phyloP scores from a whole-genome alignment of 2,888 invertebrate species.

The Parnassius orleans region DNA sequence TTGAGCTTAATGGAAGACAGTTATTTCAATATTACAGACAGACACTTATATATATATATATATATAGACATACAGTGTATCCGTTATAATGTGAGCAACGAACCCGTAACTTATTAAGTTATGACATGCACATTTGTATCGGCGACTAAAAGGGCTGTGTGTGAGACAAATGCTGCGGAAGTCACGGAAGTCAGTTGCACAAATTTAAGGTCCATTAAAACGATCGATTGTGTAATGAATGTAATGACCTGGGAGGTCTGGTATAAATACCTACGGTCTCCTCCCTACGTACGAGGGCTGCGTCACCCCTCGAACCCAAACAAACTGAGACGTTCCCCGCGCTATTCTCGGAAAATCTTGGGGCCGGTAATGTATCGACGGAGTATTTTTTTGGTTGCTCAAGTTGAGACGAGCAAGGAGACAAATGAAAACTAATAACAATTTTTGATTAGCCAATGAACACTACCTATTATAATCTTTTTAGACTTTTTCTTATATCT shows the following conservation, averaged over 20 bases:
- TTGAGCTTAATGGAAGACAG: too few relatives aligned
- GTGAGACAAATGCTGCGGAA: background rate
- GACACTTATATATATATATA: too few relatives aligned
- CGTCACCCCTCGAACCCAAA: conserved; percentile 41
- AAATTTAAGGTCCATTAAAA: conserved; percentile 57
- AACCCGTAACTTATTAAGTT: too few relatives aligned
- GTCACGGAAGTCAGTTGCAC: conserved; percentile 27
- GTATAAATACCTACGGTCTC: conserved; percentile 42
- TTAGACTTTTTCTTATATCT: too few relatives aligned
- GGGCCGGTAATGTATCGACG: conserved; percentile 11
- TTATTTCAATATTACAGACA: too few relatives aligned
- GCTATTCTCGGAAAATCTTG: conserved; percentile 20
- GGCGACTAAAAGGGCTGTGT: background rate
- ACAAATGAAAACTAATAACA: conserved; percentile 10
- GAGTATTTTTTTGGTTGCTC: conserved; percentile 13
- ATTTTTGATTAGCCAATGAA: conserved; percentile 13
- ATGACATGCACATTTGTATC: too few relatives aligned
- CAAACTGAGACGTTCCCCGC: conserved; percentile 42
- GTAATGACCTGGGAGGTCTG: conserved; percentile 57
- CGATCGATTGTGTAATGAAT: conserved; percentile 58
- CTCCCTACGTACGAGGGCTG: conserved; percentile 27
- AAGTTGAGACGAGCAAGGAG: conserved; percentile 7
- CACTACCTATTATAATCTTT: too few relatives aligned
- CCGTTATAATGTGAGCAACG: too few relatives aligned
- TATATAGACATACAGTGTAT: too few relatives aligned